Percentiles rank a stretch among this genome's conserved stretches.
phyloP scores from a whole-genome alignment of 2,888 invertebrate genomes.

The Torymus texanus region DNA sequence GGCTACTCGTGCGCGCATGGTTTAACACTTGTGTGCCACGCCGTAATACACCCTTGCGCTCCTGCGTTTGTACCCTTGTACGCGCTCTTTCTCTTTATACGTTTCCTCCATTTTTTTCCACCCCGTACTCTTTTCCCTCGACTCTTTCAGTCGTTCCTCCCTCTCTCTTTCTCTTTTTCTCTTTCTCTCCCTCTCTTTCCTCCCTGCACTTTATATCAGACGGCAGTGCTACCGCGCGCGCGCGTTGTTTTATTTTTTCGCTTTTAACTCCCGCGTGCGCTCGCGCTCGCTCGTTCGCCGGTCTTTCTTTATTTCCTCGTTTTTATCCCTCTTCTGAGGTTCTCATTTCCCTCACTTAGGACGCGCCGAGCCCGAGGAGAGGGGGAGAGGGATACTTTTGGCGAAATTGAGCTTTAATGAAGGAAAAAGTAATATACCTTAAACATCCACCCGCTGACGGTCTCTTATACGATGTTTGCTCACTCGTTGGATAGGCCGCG shows the following conservation, averaged over 20 bases:
- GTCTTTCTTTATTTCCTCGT: slow-evolving; percentile 50
- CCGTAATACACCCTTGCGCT: too few relatives aligned
- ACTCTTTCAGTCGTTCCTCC: neutral
- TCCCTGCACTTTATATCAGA: slow-evolving; percentile 47
- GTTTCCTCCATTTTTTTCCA: neutral
- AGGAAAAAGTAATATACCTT: slow-evolving; percentile 56
- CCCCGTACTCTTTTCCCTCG: neutral
- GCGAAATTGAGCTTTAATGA: slow-evolving; percentile 55
- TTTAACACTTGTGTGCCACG: slow-evolving; percentile 26
- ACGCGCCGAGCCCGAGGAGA: neutral
- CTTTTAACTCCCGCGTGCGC: slow-evolving; percentile 4
- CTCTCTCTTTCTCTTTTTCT: neutral
- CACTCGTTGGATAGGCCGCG: slow-evolving; percentile 5
- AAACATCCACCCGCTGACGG: slow-evolving; percentile 30
- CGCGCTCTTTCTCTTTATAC: slow-evolving; percentile 16
- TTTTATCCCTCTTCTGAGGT: slow-evolving; percentile 48
- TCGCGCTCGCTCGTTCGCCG: slow-evolving; percentile 8
- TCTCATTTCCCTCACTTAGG: slow-evolving; percentile 54
- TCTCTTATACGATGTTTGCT: slow-evolving; percentile 46
- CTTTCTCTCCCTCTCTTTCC: neutral
- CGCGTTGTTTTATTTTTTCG: slow-evolving; percentile 36
- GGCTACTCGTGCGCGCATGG: slow-evolving; percentile 32
- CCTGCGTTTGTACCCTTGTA: too few relatives aligned
- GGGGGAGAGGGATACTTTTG: slow-evolving; percentile 29
- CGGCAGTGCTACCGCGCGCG: neutral